Evolutionary conservation across 2,113 vertebrate genomes (phyloP).

Genomic region (Smithornis capensis): DNA sequence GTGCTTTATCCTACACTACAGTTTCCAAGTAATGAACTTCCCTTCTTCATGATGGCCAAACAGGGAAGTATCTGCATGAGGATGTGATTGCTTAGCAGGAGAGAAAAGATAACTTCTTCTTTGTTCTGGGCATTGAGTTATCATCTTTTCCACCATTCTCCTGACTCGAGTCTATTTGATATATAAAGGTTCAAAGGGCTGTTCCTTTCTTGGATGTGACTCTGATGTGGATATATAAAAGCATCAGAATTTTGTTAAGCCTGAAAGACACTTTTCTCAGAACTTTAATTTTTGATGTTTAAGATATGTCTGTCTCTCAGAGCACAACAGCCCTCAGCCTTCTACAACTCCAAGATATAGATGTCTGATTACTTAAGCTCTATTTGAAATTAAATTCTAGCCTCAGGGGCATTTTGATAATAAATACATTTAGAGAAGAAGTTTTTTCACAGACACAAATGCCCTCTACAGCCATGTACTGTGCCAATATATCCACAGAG

Average conservation of each 20-base stretch:
- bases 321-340: conserved; percentile 50
- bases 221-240: not conserved
- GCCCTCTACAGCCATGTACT: not conserved
- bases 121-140: not conserved
- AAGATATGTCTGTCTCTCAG: conserved; percentile 54
- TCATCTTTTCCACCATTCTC: not conserved
- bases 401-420: conserved; percentile 67
- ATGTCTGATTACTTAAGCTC: conserved; percentile 71
- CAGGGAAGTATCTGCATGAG: not conserved
- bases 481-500: not conserved
- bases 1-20: not conserved
- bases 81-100: not conserved
- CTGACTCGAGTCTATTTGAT: not conserved
- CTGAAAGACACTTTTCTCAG: not conserved
- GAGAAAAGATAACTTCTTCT: not conserved
- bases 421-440: conserved; percentile 63
- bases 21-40: not conserved
- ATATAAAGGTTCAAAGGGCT: not conserved
- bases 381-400: conserved; percentile 69
- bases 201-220: not conserved
- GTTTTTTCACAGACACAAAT: conserved; percentile 40
- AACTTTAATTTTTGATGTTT: conserved; percentile 55
- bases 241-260: not conserved
- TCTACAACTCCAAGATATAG: conserved; percentile 63
- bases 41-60: not conserved